Base-by-base conservation (phyloP, 1,140 invertebrate species). In the Ips typographus region DNA sequence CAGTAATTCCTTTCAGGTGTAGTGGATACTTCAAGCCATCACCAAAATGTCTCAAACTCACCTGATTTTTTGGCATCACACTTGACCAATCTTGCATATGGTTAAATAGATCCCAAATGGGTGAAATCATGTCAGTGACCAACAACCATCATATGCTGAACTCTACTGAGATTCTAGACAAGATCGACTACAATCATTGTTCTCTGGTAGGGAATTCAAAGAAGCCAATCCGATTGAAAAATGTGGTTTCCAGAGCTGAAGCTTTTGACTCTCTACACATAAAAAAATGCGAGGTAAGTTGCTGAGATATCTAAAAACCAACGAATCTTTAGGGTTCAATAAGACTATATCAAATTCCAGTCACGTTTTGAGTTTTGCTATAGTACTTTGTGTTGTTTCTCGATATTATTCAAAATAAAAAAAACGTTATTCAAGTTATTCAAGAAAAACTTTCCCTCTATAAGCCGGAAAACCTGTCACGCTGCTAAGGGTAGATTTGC, bases 201-300 rank as follows among this genome's bases (percentile, higher is more conserved):
- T 69, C 73, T 1, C 57, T 52, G 37, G 59, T 57, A 39, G 71
- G 74, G n/a, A 73, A 72, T 63, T 75, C 74, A 62, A 84, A 79
- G 59, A 87, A 85, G 74, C 85, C 86, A 2, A 84, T 87, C 36
- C 84, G 86, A 60, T 76, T 89, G 39, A 83, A 83, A 74, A 88
- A 89, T 79, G 77, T 89, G 8, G 79, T 83, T 65, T 81, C 85
- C 49, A 84, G 84, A 76, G 85, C 84, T 6, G 86, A 87, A 71
- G 84, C 85, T 1, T 87, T 88, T 70, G 88, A 89, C 76, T 84
- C 84, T 22, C 75, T 89, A 66, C 84, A 89, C 76, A 75, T 81
- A 8, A 84, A 83, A 64, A 71, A 65, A 41, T 73, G 71, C 51
- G 74, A 77, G 70, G 77, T 78, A 72, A 75, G 77, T 77, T 36